Conservation (phyloP, 2,888 invertebrate species). For the Hirtodrosophila alboralis region DNA sequence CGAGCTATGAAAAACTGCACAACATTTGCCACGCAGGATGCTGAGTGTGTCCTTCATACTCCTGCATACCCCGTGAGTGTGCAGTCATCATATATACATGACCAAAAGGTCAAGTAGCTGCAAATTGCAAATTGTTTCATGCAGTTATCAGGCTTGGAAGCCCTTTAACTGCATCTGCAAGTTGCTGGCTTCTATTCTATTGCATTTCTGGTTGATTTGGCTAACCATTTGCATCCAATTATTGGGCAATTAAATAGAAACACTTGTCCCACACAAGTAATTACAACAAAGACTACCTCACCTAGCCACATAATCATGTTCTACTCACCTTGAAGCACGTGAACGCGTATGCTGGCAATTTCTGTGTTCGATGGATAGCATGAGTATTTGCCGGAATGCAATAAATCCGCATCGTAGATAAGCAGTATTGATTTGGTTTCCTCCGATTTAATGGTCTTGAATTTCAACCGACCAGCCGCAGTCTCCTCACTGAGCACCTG, state of each 20-base stretch:
- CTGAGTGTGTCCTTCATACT: conserved; percentile 23
- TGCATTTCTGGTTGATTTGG: conserved; percentile 34
- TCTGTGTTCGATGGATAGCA: conserved; percentile 97
- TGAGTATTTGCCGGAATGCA: conserved; percentile 95
- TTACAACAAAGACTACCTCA: neutral
- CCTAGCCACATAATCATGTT: neutral
- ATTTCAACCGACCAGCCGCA: conserved; percentile 93
- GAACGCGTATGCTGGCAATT: conserved; percentile 94
- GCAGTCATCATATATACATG: too few species aligned
- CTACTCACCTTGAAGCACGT: conserved; percentile 94
- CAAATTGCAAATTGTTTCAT: conserved; percentile 32
- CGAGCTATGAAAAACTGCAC: conserved; percentile 38
- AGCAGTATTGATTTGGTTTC: conserved; percentile 95
- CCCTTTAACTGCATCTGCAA: conserved; percentile 36
- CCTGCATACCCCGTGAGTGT: too few species aligned
- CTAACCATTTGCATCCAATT: conserved; percentile 31
- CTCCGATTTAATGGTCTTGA: conserved; percentile 95
- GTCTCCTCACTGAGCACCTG: conserved; percentile 96
- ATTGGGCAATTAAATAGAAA: conserved; percentile 23
- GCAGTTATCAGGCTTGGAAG: conserved; percentile 45
- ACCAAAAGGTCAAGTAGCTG: conserved; percentile 60
- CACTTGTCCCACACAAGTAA: conserved; percentile 1
- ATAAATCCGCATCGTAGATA: conserved; percentile 93
- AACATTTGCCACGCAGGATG: too few species aligned
- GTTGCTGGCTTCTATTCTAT: conserved; percentile 17